Conservation (phyloP, 2,888 invertebrate genomes). For the Thereva unica region DNA sequence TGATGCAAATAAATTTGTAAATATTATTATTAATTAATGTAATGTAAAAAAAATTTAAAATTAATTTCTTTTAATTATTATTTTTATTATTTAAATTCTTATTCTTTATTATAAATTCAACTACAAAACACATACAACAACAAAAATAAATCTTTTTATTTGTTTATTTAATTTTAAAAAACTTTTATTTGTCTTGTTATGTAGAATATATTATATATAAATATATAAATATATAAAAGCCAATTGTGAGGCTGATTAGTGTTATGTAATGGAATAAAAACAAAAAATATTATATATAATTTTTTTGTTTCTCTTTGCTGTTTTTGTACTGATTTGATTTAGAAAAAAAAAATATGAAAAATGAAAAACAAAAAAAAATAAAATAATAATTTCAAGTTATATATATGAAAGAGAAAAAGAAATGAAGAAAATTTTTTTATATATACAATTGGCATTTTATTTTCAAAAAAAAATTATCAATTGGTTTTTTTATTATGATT, state of each 20-base stretch:
- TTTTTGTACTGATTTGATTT: constrained; percentile 2
- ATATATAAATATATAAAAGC: constrained; percentile 12
- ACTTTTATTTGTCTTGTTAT: neutral
- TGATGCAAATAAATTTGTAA: too few relatives aligned
- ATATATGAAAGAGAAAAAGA: constrained; percentile 13
- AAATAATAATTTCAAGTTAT: neutral
- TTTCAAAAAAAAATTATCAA: constrained; percentile 7
- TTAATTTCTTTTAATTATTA: too few relatives aligned
- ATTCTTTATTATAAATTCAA: too few relatives aligned
- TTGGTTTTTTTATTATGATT: too few relatives aligned
- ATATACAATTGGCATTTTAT: constrained; percentile 23
- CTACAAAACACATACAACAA: too few relatives aligned
- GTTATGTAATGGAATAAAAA: too few relatives aligned
- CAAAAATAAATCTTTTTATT: too few relatives aligned
- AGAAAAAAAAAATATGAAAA: neutral
- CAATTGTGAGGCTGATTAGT: constrained; percentile 22
- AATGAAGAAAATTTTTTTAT: constrained; percentile 13
- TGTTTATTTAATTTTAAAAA: too few relatives aligned
- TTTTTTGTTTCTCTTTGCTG: neutral
- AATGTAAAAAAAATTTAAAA: too few relatives aligned
- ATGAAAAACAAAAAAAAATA: constrained; percentile 11
- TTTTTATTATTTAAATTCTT: too few relatives aligned
- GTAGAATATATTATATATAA: constrained; percentile 12
- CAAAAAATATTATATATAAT: neutral
- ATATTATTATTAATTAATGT: too few relatives aligned